Base-by-base conservation (phyloP, 2,888 invertebrate genomes). In the Autographa gamma region DNA sequence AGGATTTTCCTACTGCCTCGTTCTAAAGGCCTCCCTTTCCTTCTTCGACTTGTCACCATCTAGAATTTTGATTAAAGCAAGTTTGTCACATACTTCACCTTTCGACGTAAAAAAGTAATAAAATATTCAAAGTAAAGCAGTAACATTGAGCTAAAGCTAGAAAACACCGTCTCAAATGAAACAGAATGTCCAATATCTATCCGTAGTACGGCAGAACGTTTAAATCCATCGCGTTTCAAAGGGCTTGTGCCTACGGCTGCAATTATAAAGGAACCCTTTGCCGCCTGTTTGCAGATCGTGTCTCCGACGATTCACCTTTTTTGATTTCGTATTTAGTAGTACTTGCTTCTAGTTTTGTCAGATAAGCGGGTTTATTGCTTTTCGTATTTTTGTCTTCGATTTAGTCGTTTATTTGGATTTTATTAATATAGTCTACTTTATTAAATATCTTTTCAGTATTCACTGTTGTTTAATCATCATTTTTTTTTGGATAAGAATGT, bases 211-310 rank as follows among this genome's bases (percentile, higher is more conserved):
- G 63, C 4, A 48, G 60, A 82, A 66, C 74, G 66, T 65, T 81
- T 73, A 81, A 82, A 75, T 66, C 76, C 60, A 63, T 63, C 66
- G 66, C 61, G 76, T 81, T 68, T 83, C 81, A 82, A 82, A 82
- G 83, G 84, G 79, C 56, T 75, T 73, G 68, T 74, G 84, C 81
- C 81, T 73, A 68, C 71, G 79, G 81, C 72, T 62, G 74, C 84
- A 82, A 81, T 82, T 82, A 82, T 81, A 76, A 81, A 71, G 71
- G 52, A 72, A 73, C 82, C 76, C 72, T 77, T 81, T 83, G 71
- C 68, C 68, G 69, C 64, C 68, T 79, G 76, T 83, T 79, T 74
- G 74, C 69, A 56, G 19, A 68, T 69, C 48, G 68, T 71, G 72
- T 80, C 81, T 80, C 80, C 70, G 74, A 67, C 52, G 83, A 73